Conservation (phyloP, 2,113 vertebrate genomes). For the Oceanites oceanicus region DNA sequence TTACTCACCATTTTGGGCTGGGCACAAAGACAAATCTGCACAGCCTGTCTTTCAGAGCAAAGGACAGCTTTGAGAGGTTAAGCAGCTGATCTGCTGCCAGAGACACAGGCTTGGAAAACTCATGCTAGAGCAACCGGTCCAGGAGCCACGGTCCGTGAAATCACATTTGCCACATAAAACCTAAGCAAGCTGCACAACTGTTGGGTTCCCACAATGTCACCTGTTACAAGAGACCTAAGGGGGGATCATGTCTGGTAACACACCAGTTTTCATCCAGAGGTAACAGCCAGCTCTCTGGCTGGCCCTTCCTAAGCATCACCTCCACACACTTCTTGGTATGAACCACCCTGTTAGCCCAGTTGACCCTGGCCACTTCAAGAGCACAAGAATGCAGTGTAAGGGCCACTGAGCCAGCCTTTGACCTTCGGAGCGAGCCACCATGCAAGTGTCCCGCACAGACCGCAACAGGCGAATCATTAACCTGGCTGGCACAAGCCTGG, state of each 20-base stretch:
- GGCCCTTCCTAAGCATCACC: not conserved
- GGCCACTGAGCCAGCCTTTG: not conserved
- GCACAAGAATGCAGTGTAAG: accelerated
- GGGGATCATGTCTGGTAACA: not conserved
- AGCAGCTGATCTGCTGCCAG: not conserved
- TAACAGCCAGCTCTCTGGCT: not conserved
- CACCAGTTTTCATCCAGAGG: not conserved
- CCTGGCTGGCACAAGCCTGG: not conserved
- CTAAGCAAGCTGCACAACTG: not conserved
- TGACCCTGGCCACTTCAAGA: not conserved
- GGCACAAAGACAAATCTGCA: not conserved
- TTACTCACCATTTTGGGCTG: not conserved
- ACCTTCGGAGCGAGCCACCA: not conserved
- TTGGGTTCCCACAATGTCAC: accelerated
- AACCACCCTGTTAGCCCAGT: accelerated
- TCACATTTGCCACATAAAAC: not conserved
- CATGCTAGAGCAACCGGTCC: accelerated
- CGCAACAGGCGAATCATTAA: accelerated
- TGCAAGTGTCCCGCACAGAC: accelerated
- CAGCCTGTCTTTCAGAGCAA: not conserved
- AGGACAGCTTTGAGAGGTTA: not conserved
- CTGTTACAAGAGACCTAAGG: not conserved
- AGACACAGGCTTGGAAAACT: not conserved
- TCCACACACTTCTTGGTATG: not conserved
- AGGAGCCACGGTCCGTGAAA: accelerated